Conservation (phyloP, 1,140 invertebrate species). For the Chironomus tepperi region DNA sequence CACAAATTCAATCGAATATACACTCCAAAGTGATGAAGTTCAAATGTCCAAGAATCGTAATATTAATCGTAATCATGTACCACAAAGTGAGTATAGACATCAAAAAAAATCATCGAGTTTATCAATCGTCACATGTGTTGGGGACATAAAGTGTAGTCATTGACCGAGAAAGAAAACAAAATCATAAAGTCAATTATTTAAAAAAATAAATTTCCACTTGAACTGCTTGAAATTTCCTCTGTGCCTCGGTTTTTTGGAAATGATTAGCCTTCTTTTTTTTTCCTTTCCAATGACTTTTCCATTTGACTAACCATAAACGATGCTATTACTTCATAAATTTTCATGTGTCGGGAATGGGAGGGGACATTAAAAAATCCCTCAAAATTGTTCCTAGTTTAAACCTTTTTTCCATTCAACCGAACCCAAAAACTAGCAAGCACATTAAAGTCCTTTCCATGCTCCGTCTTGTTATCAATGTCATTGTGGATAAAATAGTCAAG, state of each 20-base stretch:
- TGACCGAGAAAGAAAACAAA: no score
- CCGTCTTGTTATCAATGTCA: not conserved
- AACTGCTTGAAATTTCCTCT: no score
- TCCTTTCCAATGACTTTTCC: not conserved
- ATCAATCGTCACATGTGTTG: no score
- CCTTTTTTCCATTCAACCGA: not conserved
- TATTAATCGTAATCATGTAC: constrained; percentile 32
- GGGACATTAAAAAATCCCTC: no score
- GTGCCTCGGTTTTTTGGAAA: not conserved
- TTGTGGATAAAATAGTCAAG: not conserved
- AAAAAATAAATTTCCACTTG: no score
- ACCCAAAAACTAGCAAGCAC: not conserved
- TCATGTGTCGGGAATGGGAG: no score
- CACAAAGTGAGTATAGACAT: constrained; percentile 33
- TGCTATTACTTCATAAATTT: not conserved
- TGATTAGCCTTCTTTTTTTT: not conserved
- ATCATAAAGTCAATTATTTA: no score
- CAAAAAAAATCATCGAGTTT: no score
- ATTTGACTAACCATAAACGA: constrained; percentile 9
- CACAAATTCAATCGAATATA: constrained; percentile 47
- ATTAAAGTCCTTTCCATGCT: not conserved
- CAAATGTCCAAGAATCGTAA: constrained; percentile 49
- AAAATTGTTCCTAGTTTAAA: no score
- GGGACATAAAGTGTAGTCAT: no score
- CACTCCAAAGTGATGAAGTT: constrained; percentile 58